A percentile compares a stretch with the other conserved stretches of the same genome.
Conservation (phyloP, 2,888 invertebrate species). For the Ornithoptera alexandrae region DNA sequence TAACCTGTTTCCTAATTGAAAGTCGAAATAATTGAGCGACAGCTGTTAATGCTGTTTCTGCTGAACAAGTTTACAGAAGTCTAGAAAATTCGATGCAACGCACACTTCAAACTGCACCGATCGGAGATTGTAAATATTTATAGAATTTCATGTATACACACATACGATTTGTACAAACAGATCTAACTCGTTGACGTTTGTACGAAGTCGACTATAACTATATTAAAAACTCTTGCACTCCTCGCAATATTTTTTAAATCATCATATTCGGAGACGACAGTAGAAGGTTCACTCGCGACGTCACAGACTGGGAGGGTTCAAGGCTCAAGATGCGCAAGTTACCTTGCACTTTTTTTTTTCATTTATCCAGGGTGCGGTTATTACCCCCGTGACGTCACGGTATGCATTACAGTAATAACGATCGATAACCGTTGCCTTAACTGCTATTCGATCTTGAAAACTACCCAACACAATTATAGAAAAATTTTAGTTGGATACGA, state of each 20-base stretch:
- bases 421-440: slow-evolving; percentile 36
- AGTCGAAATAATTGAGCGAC: slow-evolving; percentile 35
- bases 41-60: slow-evolving; percentile 36
- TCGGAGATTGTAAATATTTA: slow-evolving; percentile 6
- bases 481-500: too few species aligned
- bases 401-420: slow-evolving; percentile 38
- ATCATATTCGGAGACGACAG: too few species aligned
- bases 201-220: too few species aligned
- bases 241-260: too few species aligned
- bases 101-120: slow-evolving; percentile 2
- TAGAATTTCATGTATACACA: slow-evolving; percentile 2
- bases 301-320: slow-evolving; percentile 23
- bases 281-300: too few species aligned
- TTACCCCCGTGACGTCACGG: slow-evolving; percentile 63
- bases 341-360: slow-evolving; percentile 15
- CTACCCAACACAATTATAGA: too few species aligned
- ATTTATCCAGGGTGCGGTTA: slow-evolving; percentile 50
- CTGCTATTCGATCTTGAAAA: too few species aligned
- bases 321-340: slow-evolving; percentile 16
- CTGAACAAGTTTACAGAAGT: slow-evolving; percentile 35
- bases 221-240: too few species aligned
- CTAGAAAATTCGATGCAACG: slow-evolving; percentile 17
- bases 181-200: too few species aligned
- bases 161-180: neutral
- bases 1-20: slow-evolving; percentile 66